Percentiles rank a stretch among this genome's conserved stretches.
Conservation (phyloP, 2,888 invertebrate species). For the Aethes cnicana region DNA sequence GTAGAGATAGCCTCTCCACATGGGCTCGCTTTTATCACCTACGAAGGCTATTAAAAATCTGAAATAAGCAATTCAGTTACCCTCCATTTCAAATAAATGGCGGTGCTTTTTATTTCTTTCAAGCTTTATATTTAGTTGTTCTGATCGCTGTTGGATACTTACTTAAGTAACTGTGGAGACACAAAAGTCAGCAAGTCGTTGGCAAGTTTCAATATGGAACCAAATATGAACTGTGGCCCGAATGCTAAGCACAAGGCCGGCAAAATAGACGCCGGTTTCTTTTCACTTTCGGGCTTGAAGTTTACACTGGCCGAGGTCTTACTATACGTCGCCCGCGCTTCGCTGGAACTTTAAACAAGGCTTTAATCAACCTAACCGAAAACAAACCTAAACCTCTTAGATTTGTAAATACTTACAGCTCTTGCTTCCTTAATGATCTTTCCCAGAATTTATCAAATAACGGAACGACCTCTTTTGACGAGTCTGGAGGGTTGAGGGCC, state of each 20-base stretch:
- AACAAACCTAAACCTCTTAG: too few relatives aligned
- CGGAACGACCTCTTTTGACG: conserved; percentile 90
- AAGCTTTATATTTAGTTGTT: too few relatives aligned
- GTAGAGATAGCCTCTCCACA: conserved; percentile 95
- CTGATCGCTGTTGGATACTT: too few relatives aligned
- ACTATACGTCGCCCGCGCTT: conserved; percentile 85
- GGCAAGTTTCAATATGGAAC: conserved; percentile 90
- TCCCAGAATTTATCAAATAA: conserved; percentile 93
- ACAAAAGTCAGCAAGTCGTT: conserved; percentile 94
- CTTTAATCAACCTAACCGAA: too few relatives aligned
- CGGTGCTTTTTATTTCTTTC: too few relatives aligned
- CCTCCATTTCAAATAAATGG: too few relatives aligned
- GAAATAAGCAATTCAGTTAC: conserved; percentile 41
- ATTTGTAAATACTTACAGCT: conserved; percentile 75
- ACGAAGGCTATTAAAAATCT: conserved; percentile 89
- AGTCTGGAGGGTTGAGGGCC: conserved; percentile 93
- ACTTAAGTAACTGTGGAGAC: conserved; percentile 94
- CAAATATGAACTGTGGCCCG: conserved; percentile 92
- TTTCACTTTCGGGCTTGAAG: conserved; percentile 85
- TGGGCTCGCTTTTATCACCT: conserved; percentile 76
- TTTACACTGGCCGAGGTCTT: conserved; percentile 88
- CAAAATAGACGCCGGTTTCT: conserved; percentile 90
- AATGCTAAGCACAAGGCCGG: conserved; percentile 93
- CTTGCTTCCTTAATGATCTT: conserved; percentile 84
- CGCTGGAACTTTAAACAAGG: conserved; percentile 49